These are phyloP conservation scores for Nephrocerus scutellatus DNA, from an alignment of 2,888 invertebrate species.

Conservation along the genomic window DNA sequence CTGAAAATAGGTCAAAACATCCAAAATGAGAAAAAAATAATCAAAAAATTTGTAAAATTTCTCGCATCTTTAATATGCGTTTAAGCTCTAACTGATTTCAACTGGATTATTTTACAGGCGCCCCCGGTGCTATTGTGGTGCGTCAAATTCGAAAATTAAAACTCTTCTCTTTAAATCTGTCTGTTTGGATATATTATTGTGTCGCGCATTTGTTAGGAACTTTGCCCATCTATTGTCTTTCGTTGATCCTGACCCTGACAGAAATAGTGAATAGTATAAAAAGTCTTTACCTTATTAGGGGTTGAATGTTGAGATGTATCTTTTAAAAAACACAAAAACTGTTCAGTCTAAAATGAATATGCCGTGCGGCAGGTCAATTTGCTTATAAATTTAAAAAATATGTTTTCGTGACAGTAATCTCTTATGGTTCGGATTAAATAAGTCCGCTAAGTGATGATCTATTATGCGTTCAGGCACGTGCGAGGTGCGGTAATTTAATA, in stretches of 20 bases:
- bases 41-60: too few species aligned
- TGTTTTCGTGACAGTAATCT: conserved; percentile 50
- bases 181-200: conserved; percentile 18
- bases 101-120: too few species aligned
- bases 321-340: background rate
- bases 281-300: too few species aligned
- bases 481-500: conserved; percentile 16
- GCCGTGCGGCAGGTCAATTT: conserved; percentile 33
- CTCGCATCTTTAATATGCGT: too few species aligned
- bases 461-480: conserved; percentile 20
- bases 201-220: conserved; percentile 18
- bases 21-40: too few species aligned
- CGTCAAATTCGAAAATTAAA: too few species aligned
- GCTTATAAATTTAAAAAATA: conserved; percentile 39
- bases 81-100: too few species aligned
- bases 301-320: background rate
- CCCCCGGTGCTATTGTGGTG: too few species aligned
- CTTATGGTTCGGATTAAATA: conserved; percentile 41
- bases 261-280: too few species aligned
- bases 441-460: conserved; percentile 24
- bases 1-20: too few species aligned
- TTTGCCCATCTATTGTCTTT: conserved; percentile 14
- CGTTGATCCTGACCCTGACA: too few species aligned
- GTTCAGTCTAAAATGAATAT: conserved; percentile 5
- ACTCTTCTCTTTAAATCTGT: too few species aligned